These are phyloP conservation scores for Arbacia lixula DNA, from an alignment of 53 echinoderm and acorn worm species.

Conservation along the genomic window DNA sequence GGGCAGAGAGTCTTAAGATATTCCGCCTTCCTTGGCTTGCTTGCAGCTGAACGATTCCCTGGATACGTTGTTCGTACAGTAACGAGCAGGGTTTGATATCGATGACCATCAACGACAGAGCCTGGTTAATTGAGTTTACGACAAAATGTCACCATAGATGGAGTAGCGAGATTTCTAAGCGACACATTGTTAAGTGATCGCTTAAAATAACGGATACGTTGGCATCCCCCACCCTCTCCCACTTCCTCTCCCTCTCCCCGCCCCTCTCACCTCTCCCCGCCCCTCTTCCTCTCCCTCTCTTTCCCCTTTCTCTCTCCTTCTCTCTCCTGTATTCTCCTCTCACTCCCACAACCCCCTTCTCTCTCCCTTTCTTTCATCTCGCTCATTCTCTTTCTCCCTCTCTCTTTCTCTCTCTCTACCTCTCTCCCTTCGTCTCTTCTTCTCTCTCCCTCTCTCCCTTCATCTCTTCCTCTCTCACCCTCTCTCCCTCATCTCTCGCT, in stretches of 20 bases:
- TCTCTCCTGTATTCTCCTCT: background rate
- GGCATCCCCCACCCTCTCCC: background rate
- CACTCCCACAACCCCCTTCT: background rate
- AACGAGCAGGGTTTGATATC: no score
- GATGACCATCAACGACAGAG: no score
- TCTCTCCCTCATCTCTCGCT: background rate
- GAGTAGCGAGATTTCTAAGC: background rate
- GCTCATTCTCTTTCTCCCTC: background rate
- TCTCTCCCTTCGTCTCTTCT: background rate
- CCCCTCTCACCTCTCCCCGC: background rate
- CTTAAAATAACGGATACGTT: no score
- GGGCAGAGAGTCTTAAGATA: no score
- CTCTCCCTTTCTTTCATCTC: background rate
- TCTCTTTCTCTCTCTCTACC: background rate
- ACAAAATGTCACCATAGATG: background rate
- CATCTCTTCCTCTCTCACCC: background rate
- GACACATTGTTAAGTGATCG: no score
- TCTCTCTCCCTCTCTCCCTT: background rate
- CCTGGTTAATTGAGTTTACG: no score
- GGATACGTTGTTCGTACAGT: no score
- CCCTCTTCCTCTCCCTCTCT: background rate
- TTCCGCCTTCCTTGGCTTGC: no score
- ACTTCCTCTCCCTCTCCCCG: background rate
- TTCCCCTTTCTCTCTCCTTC: background rate
- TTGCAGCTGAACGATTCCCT: no score